Conservation (phyloP, 2,797 vertebrate species). For the Bryconaethiops microstoma region DNA sequence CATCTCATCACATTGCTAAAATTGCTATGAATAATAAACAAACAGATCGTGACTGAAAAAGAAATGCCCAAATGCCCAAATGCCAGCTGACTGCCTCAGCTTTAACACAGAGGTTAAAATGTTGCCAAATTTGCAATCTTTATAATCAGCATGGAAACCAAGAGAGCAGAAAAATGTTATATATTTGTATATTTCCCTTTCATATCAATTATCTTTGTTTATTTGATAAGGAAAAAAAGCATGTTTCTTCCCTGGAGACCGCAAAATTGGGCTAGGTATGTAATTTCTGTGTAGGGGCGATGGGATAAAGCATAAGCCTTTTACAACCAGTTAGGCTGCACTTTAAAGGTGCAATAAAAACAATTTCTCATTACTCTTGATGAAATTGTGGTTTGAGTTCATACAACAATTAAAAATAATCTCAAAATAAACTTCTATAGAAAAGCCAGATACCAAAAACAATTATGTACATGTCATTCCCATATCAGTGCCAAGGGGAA, state of each 20-base stretch:
- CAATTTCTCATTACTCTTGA: conserved; percentile 15
- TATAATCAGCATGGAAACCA: conserved; percentile 8
- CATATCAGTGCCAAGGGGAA: too few species aligned
- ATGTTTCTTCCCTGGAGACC: conserved; percentile 8
- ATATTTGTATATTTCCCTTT: conserved; percentile 1
- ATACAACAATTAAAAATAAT: neutral
- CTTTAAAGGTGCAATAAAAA: conserved; percentile 33
- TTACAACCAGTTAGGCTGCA: conserved; percentile 7
- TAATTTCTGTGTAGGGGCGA: conserved; percentile 21
- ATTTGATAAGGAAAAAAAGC: neutral
- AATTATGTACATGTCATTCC: too few species aligned
- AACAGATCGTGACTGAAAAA: neutral
- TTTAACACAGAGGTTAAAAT: conserved; percentile 5
- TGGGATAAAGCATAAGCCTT: conserved; percentile 16
- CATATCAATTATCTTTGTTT: conserved; percentile 38
- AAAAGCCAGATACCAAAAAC: too few species aligned
- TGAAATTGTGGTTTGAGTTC: neutral
- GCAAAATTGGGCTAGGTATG: conserved; percentile 3
- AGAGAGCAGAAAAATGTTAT: neutral
- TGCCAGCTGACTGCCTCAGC: neutral
- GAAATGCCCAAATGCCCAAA: neutral
- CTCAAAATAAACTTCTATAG: neutral
- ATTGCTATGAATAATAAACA: neutral
- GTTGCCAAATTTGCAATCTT: neutral
- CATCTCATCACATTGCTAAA: neutral